Base-by-base conservation (phyloP, 37 sponge, comb jelly and placozoan species). In the Petrosia ficiformis region DNA sequence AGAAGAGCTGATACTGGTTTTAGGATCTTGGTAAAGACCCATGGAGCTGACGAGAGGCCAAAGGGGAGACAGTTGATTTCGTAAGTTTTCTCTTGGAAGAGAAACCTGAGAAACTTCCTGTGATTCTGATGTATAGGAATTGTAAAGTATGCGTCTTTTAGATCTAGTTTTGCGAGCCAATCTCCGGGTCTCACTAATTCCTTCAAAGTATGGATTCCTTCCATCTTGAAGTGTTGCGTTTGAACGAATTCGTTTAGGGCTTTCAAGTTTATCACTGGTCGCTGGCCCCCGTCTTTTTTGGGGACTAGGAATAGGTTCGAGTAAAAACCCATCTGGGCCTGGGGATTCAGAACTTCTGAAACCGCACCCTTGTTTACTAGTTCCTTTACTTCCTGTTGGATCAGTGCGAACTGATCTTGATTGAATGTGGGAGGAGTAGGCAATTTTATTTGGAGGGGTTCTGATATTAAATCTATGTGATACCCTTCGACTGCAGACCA, bases 241-340 rank as follows among this genome's bases (percentile, higher is more conserved):
- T 24, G 5, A 6, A 61, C 37, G 39, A 68, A 68, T n/a, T 33
- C 29, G 39, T 68, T 68, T 16, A 68, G 43, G 22, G 39, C 6
- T n/a, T 68, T 68, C 39, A 68, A n/a, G 29, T 68, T 11, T 40
- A 68, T 40, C 70, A 68, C 70, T 41, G 70, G 70, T 68, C 70
- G 28, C 70, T 22, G 28, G 10, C 70, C 24, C 6, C 37, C 70
- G 70, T 68, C 70, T 39, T 68, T 68, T 68, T 68, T 68, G 22
- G 70, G 70, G 37, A 37, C 70, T 31, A 72, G 42, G 66, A 87
- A 82, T 6, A 87, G 37, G 22, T 33, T 60, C 2, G 81, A 86
- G 56, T 44, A 60, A 40, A 85, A 86, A 22, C 80, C 77, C 42
- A 44, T 14, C 6, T 38, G 25, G 6, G 54, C 54, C 14, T 61